Evolutionary conservation across 2,113 vertebrate genomes (phyloP).

Genomic region (Pygoscelis antarcticus): DNA sequence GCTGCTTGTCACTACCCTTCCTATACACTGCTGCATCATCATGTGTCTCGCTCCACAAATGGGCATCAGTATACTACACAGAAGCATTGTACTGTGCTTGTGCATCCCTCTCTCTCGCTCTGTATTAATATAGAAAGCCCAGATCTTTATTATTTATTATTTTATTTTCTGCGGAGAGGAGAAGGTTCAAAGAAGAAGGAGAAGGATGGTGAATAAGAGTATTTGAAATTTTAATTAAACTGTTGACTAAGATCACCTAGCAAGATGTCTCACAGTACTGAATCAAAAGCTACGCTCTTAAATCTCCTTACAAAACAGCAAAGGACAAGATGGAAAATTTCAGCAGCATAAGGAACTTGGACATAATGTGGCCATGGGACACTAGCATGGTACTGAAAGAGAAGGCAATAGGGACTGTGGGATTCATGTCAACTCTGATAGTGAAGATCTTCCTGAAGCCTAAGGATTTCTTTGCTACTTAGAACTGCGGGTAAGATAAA

Average conservation of each 20-base stretch:
- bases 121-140: not conserved
- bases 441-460: not conserved
- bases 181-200: not conserved
- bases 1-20: not conserved
- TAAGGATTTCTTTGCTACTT: not conserved
- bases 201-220: not conserved
- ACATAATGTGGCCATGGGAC: not conserved
- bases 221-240: not conserved
- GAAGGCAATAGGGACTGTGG: not conserved
- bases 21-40: not conserved
- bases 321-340: not conserved
- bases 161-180: not conserved
- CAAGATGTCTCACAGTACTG: not conserved
- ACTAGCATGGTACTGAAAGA: not conserved
- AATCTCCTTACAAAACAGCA: not conserved
- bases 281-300: not conserved
- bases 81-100: not conserved
- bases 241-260: not conserved
- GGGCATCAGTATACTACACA: not conserved
- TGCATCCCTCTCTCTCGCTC: not conserved
- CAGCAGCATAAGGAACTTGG: not conserved
- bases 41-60: rapidly evolving
- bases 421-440: not conserved
- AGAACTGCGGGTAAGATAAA: not conserved
- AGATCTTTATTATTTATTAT: not conserved